These are phyloP conservation scores for Chymomyza procnemis DNA, from an alignment of 2,888 invertebrate genomes.

Conservation along the genomic window DNA sequence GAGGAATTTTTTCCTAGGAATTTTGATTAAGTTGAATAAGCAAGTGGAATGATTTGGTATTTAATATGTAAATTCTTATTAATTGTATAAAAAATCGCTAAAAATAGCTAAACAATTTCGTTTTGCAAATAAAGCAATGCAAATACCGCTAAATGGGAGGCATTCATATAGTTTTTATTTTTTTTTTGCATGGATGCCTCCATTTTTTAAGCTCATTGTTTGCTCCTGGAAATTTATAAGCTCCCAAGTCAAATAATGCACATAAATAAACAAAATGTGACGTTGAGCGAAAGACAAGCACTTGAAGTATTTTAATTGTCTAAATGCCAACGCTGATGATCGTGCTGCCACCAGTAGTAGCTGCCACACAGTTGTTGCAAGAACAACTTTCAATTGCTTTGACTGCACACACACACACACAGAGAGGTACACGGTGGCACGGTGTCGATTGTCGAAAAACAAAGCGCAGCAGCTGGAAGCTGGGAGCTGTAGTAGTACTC, in stretches of 20 bases:
- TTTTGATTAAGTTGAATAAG: conserved; percentile 70
- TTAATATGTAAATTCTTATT: conserved; percentile 57
- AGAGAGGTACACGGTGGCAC: background rate
- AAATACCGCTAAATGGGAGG: conserved; percentile 55
- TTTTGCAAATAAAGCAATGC: conserved; percentile 57
- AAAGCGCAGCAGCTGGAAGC: background rate
- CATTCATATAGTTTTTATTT: background rate
- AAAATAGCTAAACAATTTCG: conserved; percentile 44
- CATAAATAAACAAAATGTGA: conserved; percentile 70
- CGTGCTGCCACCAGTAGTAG: conserved; percentile 28
- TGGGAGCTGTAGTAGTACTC: no score
- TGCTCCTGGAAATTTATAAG: conserved; percentile 58
- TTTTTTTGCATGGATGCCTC: background rate
- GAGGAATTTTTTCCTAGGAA: conserved; percentile 58
- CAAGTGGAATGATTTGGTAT: conserved; percentile 47
- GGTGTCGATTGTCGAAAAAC: conserved; percentile 2
- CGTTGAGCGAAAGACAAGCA: conserved; percentile 70
- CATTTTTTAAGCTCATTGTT: conserved; percentile 6
- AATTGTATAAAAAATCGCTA: conserved; percentile 60
- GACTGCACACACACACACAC: conserved; percentile 11
- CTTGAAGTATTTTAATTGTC: conserved; percentile 75
- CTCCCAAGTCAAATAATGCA: conserved; percentile 68
- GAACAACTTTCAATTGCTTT: conserved; percentile 5
- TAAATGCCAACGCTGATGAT: conserved; percentile 68
- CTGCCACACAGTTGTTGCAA: conserved; percentile 1